Conservation (phyloP, 2,888 invertebrate species). For the Apamea sordens region DNA sequence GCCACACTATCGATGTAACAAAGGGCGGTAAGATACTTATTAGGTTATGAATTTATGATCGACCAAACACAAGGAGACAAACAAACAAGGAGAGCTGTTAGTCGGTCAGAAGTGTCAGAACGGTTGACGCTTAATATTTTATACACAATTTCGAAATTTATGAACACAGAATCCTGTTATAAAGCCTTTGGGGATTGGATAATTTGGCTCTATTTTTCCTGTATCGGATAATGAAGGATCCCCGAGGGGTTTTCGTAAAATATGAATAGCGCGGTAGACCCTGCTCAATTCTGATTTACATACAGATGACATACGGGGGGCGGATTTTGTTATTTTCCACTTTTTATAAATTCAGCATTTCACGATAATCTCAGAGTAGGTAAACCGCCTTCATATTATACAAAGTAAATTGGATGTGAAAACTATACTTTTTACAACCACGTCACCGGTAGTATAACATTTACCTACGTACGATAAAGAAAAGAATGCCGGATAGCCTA, state of each 20-base stretch:
- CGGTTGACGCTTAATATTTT: background rate
- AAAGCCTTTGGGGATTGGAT: background rate
- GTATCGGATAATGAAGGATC: slow-evolving; percentile 6
- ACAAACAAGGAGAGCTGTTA: too few species aligned
- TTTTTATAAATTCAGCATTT: background rate
- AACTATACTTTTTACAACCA: background rate
- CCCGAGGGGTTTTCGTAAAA: slow-evolving; percentile 10
- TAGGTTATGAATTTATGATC: background rate
- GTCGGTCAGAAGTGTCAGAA: too few species aligned
- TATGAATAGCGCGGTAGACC: slow-evolving; percentile 25
- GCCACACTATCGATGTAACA: background rate
- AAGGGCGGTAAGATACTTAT: background rate
- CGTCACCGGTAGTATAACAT: background rate
- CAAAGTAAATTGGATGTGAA: background rate
- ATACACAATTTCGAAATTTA: background rate
- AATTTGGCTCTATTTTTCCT: slow-evolving; percentile 9
- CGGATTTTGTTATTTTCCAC: background rate
- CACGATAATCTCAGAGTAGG: background rate
- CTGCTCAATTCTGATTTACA: slow-evolving; percentile 21
- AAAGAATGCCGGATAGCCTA: background rate
- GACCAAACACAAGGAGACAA: too few species aligned
- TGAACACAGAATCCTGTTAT: background rate
- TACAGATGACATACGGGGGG: slow-evolving; percentile 4
- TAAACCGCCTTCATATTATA: background rate
- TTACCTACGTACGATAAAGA: background rate